Evolutionary conservation across 2,113 vertebrate genomes (phyloP), one percentile per base, ranked within the genome.

Genomic region (Micronycteris hirsuta): DNA sequence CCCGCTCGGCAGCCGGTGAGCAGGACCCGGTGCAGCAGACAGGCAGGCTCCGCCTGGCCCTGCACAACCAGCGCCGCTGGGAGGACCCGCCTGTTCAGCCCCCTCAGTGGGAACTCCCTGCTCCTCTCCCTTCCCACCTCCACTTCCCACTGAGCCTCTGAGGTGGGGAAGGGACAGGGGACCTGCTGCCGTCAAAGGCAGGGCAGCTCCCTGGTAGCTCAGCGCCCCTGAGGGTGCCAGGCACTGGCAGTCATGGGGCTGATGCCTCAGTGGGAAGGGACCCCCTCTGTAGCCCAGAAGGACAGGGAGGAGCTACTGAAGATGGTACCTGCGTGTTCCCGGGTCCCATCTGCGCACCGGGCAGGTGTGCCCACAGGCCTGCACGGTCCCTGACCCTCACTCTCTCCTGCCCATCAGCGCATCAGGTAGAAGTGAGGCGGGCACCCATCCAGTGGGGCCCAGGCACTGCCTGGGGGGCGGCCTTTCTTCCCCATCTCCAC

Each of bases 11-110:
- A 26, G 85, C 43, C 63, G 14, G 20, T 24, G 31, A 77, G 5
- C 31, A 36, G 91, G 28, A 16, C 19, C 38, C 58, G 3, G 7
- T 3, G 0, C 14, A 67, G 47, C 0, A 2, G 82, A 41, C 2
- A 17, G 36, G 36, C 33, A 4, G 36, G n/a, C n/a, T 31, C 11
- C 0, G 1, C 33, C 47, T 1, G 9, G 63, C 41, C 16, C n/a
- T 1, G 0, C 20, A 33, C 41, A 58, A 41, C 81, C 41, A 33
- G 67, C 24, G 45, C 68, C 49, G 52, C 83, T 71, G 28, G 22
- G 58, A 41, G 58, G 38, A 28, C 17, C 52, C 10, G 17, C 76
- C 38, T 67, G 41, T 52, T 43, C 2, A 24, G 2, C 10, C 49
- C 15, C 19, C 26, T 3, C 36, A 1, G 4, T 22, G 26, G 43